These are phyloP conservation scores for Keiferia lycopersicella DNA, from an alignment of 2,888 invertebrate genomes.

Conservation along the genomic window DNA sequence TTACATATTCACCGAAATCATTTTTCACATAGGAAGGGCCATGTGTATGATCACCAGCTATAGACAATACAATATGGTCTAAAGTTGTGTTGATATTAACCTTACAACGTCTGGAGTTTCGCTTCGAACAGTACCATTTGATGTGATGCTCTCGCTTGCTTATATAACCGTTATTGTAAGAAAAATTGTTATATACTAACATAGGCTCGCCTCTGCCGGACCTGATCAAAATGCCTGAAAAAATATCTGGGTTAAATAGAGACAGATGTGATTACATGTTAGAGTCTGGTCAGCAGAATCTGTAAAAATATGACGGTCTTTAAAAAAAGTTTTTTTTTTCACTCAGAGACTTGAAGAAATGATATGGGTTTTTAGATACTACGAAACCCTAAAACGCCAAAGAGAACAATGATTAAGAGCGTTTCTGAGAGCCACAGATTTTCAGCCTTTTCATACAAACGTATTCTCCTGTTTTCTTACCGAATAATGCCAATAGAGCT, in stretches of 20 bases:
- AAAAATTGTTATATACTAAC: slow-evolving; percentile 43
- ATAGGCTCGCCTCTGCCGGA: slow-evolving; percentile 50
- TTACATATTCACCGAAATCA: neutral
- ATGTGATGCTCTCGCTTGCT: slow-evolving; percentile 41
- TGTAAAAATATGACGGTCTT: too few relatives aligned
- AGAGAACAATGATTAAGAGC: too few relatives aligned
- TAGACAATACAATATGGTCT: neutral
- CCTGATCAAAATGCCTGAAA: slow-evolving; percentile 41
- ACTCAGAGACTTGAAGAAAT: too few relatives aligned
- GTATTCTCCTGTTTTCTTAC: too few relatives aligned
- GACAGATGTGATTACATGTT: neutral
- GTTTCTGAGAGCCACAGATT: too few relatives aligned
- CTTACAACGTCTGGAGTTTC: slow-evolving; percentile 50
- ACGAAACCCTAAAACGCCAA: too few relatives aligned
- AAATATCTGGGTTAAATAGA: slow-evolving; percentile 7
- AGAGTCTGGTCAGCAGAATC: neutral
- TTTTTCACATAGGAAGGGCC: neutral
- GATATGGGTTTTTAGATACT: too few relatives aligned
- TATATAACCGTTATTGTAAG: slow-evolving; percentile 50
- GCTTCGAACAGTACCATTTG: slow-evolving; percentile 59
- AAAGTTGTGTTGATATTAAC: slow-evolving; percentile 47
- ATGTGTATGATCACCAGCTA: neutral
- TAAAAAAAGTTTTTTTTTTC: too few relatives aligned
- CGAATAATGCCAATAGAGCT: too few relatives aligned
- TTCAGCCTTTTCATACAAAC: too few relatives aligned